Base-by-base conservation (phyloP, 2,113 vertebrate genomes). In the Jaculus jaculus region DNA sequence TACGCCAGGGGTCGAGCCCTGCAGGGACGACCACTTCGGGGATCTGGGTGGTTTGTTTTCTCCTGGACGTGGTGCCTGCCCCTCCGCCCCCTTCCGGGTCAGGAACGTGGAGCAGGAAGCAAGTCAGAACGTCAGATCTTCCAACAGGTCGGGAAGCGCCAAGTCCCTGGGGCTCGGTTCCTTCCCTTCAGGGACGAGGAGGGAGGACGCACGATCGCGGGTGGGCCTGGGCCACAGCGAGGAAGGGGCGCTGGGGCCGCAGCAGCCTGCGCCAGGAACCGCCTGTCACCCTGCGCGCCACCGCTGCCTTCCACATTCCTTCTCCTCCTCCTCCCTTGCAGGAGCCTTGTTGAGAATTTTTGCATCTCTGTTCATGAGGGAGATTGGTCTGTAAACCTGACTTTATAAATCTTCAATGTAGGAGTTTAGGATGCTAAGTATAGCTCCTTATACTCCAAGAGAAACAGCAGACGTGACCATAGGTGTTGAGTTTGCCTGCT, bases 141-240 rank as follows among this genome's bases (percentile, higher is more conserved):
- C 98, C 98, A 98, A 98, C 98, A 98, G 98, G 98, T 98, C 98
- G 89, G 96, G 97, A 93, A 97, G 97, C 98, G 96, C 96, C 96
- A 97, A 98, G 97, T 96, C 97, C 96, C 97, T 96, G 96, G 96
- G 82, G 96, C 97, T 97, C 96, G 95, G 88, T 96, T 97, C 96
- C 93, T 84, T 97, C 97, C 97, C 97, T 98, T 98, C 97, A 97
- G 98, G 97, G 97, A 95, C 95, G 91, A 95, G 96, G 97, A 30
- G 92, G 85, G 86, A 94, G 87, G 90, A 95, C 92, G 96, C 96
- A 90, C 93, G 94, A 86, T 92, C 75, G 73, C 95, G 91, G 95
- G 83, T 93, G 96, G 96, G 92, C 89, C 96, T 65, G 30, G 93
- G 82, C 93, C 95, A 32, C 94, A 79, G 96, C 83, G 94, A 95